phyloP scores from a whole-genome alignment of 2,113 vertebrate species.

The Myiagra hebetior region DNA sequence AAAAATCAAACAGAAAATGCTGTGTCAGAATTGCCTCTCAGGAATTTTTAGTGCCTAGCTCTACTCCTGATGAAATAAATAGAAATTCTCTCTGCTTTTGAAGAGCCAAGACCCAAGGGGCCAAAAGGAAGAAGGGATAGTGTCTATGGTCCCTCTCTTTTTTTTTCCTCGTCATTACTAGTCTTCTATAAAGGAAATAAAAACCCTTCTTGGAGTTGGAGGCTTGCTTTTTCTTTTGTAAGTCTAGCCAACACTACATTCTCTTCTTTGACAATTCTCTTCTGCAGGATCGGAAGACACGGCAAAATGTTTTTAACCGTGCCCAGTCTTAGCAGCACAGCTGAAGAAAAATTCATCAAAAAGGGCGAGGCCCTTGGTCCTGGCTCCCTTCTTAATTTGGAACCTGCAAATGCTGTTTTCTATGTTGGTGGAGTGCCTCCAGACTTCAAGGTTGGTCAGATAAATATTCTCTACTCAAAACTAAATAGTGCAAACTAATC shows the following conservation, averaged over 20 bases:
- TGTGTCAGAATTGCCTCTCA: neutral
- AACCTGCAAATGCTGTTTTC: slow-evolving; percentile 86
- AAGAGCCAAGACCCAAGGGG: neutral
- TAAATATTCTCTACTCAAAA: neutral
- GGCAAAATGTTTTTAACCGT: slow-evolving; percentile 93
- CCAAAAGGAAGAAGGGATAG: neutral
- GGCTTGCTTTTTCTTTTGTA: neutral
- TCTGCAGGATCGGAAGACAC: slow-evolving; percentile 85
- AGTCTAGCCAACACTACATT: neutral
- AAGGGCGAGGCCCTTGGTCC: slow-evolving; percentile 84
- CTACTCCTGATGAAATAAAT: neutral
- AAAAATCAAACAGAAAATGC: neutral
- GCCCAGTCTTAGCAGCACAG: slow-evolving; percentile 85
- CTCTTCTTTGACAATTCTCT: neutral
- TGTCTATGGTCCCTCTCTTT: neutral
- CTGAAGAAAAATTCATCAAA: slow-evolving; percentile 98
- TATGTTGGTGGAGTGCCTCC: slow-evolving; percentile 90
- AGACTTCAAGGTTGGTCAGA: slow-evolving; percentile 78
- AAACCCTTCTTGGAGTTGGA: neutral
- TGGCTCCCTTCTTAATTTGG: slow-evolving; percentile 87
- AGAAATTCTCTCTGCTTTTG: neutral
- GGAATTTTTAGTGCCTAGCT: neutral
- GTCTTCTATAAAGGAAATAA: neutral
- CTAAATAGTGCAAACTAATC: neutral
- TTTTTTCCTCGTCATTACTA: neutral